Evolutionary conservation across 1,140 invertebrate genomes (phyloP).

Genomic region (Drosophila asahinai): DNA sequence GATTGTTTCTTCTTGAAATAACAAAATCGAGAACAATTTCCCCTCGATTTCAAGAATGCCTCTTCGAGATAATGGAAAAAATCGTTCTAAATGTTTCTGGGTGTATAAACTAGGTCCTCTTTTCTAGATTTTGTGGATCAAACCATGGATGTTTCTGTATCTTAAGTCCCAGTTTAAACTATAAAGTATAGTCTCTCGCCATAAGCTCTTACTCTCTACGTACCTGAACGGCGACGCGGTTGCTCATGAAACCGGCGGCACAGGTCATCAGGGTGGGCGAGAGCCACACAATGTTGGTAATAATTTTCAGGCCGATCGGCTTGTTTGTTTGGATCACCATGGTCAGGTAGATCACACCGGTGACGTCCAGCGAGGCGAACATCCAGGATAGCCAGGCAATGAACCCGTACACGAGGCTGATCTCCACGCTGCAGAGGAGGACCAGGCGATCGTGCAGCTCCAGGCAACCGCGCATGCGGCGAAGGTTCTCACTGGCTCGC

Average conservation of each 20-base stretch:
- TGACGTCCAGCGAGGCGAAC: slow-evolving; percentile 62
- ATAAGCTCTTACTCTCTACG: background rate
- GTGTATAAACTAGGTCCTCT: no score
- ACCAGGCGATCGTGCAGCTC: slow-evolving; percentile 65
- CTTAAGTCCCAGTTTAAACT: no score
- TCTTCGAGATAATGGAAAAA: no score
- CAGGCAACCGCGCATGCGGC: slow-evolving; percentile 53
- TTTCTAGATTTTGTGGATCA: no score
- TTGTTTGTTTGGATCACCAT: slow-evolving; percentile 39
- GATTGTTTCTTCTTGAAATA: no score
- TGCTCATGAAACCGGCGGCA: slow-evolving; percentile 53
- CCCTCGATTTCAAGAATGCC: no score
- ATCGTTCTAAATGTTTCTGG: no score
- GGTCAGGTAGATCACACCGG: slow-evolving; percentile 56
- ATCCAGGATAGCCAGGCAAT: slow-evolving; percentile 53
- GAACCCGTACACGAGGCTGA: slow-evolving; percentile 72
- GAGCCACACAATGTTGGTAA: slow-evolving; percentile 50
- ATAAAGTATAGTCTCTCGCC: no score
- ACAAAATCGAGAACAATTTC: no score
- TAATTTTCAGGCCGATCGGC: background rate
- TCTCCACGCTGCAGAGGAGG: slow-evolving; percentile 59
- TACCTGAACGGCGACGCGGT: slow-evolving; percentile 61
- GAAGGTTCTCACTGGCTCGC: slow-evolving; percentile 10
- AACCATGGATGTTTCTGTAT: no score
- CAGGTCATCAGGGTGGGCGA: slow-evolving; percentile 58